phyloP scores from a whole-genome alignment of 2,113 vertebrate genomes.

The Gobius niger region DNA sequence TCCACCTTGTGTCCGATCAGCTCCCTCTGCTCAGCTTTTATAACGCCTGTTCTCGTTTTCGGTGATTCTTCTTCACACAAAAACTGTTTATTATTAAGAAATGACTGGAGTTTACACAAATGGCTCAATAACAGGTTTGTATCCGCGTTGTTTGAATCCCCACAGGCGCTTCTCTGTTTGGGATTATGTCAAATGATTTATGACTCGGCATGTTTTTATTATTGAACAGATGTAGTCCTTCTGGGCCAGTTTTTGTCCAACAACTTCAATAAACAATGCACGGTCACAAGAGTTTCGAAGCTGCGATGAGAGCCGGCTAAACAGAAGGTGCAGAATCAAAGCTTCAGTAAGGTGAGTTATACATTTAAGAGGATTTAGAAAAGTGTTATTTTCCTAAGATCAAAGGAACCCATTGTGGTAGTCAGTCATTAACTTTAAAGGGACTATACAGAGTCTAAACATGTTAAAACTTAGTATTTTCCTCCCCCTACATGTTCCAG shows the following conservation, averaged over 20 bases:
- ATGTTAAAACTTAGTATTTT: too few species aligned
- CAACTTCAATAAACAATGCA: not conserved
- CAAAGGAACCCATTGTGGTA: too few species aligned
- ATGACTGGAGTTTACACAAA: constrained; percentile 2
- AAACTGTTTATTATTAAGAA: not conserved
- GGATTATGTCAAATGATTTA: constrained; percentile 4
- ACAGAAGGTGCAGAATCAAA: too few species aligned
- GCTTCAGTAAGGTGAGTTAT: not conserved
- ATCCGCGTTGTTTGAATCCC: constrained; percentile 14
- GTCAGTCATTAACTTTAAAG: too few species aligned
- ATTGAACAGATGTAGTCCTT: constrained; percentile 13
- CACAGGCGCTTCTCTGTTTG: constrained; percentile 8
- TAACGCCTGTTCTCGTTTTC: not conserved
- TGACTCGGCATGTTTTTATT: constrained; percentile 5
- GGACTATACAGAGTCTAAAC: too few species aligned
- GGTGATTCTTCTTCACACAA: not conserved
- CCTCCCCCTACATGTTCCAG: too few species aligned
- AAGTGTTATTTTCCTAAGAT: too few species aligned
- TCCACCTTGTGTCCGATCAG: not conserved
- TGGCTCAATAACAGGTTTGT: constrained; percentile 3
- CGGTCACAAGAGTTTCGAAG: not conserved
- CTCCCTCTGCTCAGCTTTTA: not conserved
- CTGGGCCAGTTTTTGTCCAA: not conserved
- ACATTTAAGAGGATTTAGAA: not conserved
- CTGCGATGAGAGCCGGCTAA: not conserved